Conservation (phyloP, 2,113 vertebrate genomes). For the Nothocercus nigrocapillus region DNA sequence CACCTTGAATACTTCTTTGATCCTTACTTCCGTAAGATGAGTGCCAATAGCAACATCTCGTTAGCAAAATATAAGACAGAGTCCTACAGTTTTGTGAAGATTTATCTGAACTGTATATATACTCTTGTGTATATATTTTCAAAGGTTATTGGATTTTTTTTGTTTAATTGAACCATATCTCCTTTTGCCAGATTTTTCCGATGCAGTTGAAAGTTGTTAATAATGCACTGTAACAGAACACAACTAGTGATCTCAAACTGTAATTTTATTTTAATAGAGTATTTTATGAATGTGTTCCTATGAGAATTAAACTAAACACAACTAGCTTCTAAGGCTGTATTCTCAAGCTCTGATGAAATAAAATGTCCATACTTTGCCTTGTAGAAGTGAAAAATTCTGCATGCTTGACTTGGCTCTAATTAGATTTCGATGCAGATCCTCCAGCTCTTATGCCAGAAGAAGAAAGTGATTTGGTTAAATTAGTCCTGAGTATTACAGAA, state of each 20-base stretch:
- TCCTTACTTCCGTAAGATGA: background rate
- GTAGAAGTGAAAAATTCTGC: background rate
- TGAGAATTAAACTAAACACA: conserved; percentile 2
- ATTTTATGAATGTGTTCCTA: background rate
- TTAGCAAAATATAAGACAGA: background rate
- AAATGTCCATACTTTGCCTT: background rate
- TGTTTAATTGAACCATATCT: background rate
- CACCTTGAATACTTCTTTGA: background rate
- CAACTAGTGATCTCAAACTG: background rate
- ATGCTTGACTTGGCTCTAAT: background rate
- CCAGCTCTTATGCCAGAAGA: background rate
- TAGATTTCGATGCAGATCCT: background rate
- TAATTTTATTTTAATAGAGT: background rate
- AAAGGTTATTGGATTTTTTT: background rate
- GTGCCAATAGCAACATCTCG: background rate
- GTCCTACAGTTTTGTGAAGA: background rate
- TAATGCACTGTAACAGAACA: background rate
- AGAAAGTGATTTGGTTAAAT: background rate
- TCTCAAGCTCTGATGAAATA: background rate
- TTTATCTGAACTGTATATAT: background rate
- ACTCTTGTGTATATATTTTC: background rate
- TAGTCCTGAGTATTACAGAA: background rate
- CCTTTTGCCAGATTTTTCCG: conserved; percentile 30
- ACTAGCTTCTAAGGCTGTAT: background rate
- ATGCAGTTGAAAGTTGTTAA: conserved; percentile 34